Evolutionary conservation across 2,797 vertebrate genomes (phyloP).

Genomic region (Sciaenops ocellatus): DNA sequence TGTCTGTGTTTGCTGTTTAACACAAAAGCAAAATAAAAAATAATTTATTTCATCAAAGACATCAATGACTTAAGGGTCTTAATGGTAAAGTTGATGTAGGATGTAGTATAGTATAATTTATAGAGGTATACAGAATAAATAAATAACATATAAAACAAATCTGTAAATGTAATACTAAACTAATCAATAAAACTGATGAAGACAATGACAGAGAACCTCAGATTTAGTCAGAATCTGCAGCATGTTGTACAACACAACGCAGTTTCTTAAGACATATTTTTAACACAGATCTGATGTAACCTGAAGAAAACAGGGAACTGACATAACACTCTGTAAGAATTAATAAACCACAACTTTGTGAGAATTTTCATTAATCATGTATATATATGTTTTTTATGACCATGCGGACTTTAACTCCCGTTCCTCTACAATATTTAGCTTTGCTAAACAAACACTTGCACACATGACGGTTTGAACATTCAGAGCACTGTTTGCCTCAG

Average conservation of each 20-base stretch:
- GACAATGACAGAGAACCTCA: neutral
- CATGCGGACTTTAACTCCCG: neutral
- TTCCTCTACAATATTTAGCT: neutral
- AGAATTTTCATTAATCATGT: neutral
- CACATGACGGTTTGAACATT: neutral
- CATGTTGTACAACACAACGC: neutral
- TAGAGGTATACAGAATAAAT: too few species aligned
- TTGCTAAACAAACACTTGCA: neutral
- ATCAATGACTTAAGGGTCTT: too few species aligned
- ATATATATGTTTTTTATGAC: neutral
- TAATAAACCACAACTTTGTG: neutral
- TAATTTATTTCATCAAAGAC: too few species aligned
- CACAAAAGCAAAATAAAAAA: too few species aligned
- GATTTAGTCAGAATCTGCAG: neutral
- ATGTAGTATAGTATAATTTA: too few species aligned
- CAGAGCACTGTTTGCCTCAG: neutral
- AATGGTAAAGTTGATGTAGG: too few species aligned
- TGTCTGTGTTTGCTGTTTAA: too few species aligned
- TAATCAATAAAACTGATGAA: neutral
- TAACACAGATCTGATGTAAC: neutral
- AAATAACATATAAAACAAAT: neutral
- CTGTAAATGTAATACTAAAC: neutral
- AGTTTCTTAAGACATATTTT: neutral
- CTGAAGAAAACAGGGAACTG: neutral
- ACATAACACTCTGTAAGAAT: neutral